Percentiles rank a stretch among this genome's conserved stretches.
These are phyloP conservation scores for Cheilosia vulpina DNA, from an alignment of 2,888 invertebrate genomes.

Conservation along the genomic window DNA sequence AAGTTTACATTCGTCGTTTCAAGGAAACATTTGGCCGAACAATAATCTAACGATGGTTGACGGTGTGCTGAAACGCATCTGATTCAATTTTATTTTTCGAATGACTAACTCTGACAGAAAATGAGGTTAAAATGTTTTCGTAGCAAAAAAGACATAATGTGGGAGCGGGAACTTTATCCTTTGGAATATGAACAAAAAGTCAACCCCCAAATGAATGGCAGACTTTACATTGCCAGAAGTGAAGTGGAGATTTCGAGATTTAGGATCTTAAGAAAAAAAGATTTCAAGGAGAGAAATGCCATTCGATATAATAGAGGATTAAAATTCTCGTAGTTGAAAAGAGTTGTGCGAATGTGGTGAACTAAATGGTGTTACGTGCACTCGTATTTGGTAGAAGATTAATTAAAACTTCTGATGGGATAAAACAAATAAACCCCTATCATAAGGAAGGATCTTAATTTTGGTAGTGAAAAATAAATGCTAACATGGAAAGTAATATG, in stretches of 20 bases:
- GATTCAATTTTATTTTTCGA: slow-evolving; percentile 33
- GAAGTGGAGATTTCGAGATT: slow-evolving; percentile 23
- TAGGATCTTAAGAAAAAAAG: not conserved
- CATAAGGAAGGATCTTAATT: no score
- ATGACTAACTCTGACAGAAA: slow-evolving; percentile 26
- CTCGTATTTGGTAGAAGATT: no score
- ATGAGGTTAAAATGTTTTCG: slow-evolving; percentile 28
- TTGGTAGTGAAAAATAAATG: no score
- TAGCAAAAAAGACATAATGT: slow-evolving; percentile 3
- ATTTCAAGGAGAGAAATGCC: not conserved
- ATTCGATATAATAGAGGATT: not conserved
- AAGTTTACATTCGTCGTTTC: not conserved
- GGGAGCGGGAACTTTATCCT: slow-evolving; percentile 2
- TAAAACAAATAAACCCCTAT: no score
- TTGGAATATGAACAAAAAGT: not conserved
- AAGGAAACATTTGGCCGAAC: slow-evolving; percentile 23
- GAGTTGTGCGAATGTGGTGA: no score
- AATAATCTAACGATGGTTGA: slow-evolving; percentile 24
- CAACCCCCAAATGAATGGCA: not conserved
- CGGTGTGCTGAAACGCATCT: slow-evolving; percentile 34
- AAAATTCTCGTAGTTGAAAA: not conserved
- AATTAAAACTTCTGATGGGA: no score
- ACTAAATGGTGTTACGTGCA: no score
- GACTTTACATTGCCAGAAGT: slow-evolving; percentile 8
- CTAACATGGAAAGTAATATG: no score